Evolutionary conservation across 1,140 invertebrate species (phyloP).

Genomic region (Agrypnia vestita): DNA sequence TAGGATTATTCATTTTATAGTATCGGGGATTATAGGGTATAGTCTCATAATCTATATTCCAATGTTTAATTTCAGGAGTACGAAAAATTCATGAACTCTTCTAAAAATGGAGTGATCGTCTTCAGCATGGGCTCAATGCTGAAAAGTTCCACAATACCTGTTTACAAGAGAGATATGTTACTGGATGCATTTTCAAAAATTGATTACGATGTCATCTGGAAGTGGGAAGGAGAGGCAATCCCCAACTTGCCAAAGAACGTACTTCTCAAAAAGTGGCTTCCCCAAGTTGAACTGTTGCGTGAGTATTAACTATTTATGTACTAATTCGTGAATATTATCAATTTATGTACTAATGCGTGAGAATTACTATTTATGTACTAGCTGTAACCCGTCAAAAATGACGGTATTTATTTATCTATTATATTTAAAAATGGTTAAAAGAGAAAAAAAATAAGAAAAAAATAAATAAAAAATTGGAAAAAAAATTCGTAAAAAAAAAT

Average conservation of each 20-base stretch:
- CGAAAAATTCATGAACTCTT: conserved; percentile 77
- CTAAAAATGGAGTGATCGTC: conserved; percentile 77
- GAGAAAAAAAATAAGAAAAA: no score
- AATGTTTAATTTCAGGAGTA: conserved; percentile 76
- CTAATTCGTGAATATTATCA: no score
- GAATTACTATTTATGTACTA: no score
- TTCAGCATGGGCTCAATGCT: conserved; percentile 80
- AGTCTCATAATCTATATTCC: no score
- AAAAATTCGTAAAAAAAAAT: no score
- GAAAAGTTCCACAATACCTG: conserved; percentile 68
- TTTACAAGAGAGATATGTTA: conserved; percentile 69
- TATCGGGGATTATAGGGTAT: no score
- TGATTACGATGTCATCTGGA: conserved; percentile 79
- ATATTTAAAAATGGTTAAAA: no score
- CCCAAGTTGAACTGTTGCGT: conserved; percentile 77
- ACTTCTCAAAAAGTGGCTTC: conserved; percentile 75
- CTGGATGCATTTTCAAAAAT: conserved; percentile 72
- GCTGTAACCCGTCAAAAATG: no score
- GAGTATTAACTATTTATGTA: conserved; percentile 60
- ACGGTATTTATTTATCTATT: no score
- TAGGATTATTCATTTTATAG: no score
- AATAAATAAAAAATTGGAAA: no score
- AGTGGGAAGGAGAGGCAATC: conserved; percentile 74
- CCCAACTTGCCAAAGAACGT: conserved; percentile 71
- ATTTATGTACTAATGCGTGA: no score